A percentile compares a stretch with the other conserved stretches of the same genome.
These are phyloP conservation scores for Dicaeum eximium DNA, from an alignment of 2,113 vertebrate species.

Conservation along the genomic window DNA sequence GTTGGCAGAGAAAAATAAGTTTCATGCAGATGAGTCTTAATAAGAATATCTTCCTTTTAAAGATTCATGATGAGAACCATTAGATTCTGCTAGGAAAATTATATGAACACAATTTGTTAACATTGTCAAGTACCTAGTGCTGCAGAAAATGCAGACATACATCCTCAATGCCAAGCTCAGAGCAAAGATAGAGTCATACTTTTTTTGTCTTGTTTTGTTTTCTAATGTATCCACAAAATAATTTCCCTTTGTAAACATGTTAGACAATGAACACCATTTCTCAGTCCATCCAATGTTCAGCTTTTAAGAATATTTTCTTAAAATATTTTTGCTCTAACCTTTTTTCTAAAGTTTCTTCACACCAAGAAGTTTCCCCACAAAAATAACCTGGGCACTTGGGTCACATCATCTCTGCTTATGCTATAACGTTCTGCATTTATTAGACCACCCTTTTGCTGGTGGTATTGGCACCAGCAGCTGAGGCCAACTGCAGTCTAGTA, in stretches of 20 bases:
- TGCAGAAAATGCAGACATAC: background rate
- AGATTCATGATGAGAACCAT: background rate
- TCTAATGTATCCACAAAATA: background rate
- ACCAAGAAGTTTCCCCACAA: background rate
- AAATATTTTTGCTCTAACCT: background rate
- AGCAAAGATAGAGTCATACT: background rate
- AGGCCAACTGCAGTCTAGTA: background rate
- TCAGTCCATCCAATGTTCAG: background rate
- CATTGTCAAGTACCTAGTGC: background rate
- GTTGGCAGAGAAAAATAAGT: constrained; percentile 37
- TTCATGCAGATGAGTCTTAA: constrained; percentile 2
- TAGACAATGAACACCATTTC: background rate
- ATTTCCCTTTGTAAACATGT: background rate
- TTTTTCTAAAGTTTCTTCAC: background rate
- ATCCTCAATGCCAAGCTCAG: background rate
- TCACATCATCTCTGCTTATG: background rate
- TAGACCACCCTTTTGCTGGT: background rate
- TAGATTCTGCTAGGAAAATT: background rate
- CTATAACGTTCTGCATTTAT: background rate
- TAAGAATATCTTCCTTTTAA: constrained; percentile 16
- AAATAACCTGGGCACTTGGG: background rate
- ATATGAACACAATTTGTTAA: background rate
- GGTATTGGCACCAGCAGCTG: background rate
- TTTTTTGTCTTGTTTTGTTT: background rate
- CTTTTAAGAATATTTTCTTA: background rate